Evolutionary conservation across 2,888 invertebrate species (phyloP).

Genomic region (Bellardia pandia): DNA sequence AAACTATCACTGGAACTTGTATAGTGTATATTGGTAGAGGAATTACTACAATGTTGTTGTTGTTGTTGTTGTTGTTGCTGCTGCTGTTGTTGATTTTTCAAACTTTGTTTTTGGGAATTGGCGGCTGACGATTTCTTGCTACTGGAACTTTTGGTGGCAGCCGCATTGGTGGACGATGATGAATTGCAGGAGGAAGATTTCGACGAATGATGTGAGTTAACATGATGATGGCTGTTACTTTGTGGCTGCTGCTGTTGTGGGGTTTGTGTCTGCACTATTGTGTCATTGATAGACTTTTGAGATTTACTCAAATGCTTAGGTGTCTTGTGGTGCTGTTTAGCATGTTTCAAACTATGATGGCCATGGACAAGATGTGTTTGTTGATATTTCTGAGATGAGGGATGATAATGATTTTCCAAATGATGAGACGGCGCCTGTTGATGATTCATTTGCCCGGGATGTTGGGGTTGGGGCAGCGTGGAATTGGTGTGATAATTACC

Average conservation of each 20-base stretch:
- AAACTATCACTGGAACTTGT: conserved; percentile 83
- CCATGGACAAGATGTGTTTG: conserved; percentile 75
- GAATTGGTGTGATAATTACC: conserved; percentile 76
- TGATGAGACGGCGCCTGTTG: conserved; percentile 74
- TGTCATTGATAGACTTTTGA: conserved; percentile 71
- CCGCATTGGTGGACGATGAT: conserved; percentile 50
- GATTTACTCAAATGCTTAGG: conserved; percentile 71
- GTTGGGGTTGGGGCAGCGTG: conserved; percentile 75
- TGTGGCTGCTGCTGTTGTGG: conserved; percentile 28
- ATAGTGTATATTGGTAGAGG: conserved; percentile 77
- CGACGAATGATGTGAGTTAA: conserved; percentile 4
- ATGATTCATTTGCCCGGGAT: conserved; percentile 47
- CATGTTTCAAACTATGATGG: conserved; percentile 81
- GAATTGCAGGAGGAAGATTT: conserved; percentile 66
- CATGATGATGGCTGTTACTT: conserved; percentile 14
- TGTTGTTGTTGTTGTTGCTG: conserved; percentile 73
- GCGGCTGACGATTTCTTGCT: conserved; percentile 56
- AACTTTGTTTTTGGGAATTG: conserved; percentile 46
- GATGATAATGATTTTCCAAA: conserved; percentile 81
- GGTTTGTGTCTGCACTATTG: conserved; percentile 70
- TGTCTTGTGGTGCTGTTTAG: conserved; percentile 71
- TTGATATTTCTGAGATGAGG: conserved; percentile 70
- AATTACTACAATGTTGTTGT: conserved; percentile 71
- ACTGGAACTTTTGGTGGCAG: conserved; percentile 43
- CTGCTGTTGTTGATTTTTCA: conserved; percentile 53